Percentiles rank a stretch among this genome's conserved stretches.
These are phyloP conservation scores for Euleptes europaea DNA, from an alignment of 2,113 vertebrate species.

Conservation along the genomic window DNA sequence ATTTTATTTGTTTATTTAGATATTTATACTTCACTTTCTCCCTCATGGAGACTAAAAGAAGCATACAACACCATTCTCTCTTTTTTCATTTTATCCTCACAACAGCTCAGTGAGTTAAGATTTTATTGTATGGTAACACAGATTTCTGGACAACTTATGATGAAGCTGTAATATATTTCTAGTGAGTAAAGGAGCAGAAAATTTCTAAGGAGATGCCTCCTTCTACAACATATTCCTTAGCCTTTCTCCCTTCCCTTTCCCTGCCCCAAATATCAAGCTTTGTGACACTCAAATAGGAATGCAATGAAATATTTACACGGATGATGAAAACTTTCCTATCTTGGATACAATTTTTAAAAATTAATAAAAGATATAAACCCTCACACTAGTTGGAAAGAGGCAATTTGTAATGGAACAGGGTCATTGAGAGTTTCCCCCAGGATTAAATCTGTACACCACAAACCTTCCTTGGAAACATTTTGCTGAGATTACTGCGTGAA, in stretches of 20 bases:
- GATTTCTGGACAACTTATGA: too few relatives aligned
- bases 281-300: slow-evolving; percentile 2
- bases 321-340: not conserved
- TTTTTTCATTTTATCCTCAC: too few relatives aligned
- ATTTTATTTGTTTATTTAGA: too few relatives aligned
- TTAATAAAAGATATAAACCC: not conserved
- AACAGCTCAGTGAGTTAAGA: not conserved
- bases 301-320: not conserved
- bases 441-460: not conserved
- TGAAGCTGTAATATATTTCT: not conserved
- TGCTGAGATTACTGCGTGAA: not conserved
- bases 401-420: not conserved
- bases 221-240: not conserved
- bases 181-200: not conserved
- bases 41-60: not conserved
- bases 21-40: not conserved
- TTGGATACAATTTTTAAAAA: slow-evolving; percentile 4
- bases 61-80: too few relatives aligned
- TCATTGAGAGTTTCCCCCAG: not conserved
- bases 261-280: not conserved
- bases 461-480: not conserved
- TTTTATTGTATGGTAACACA: too few relatives aligned
- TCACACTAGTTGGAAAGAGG: not conserved
- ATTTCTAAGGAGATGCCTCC: not conserved
- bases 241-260: not conserved